phyloP scores from a whole-genome alignment of 2,888 invertebrate genomes.

The Cantharis rustica region DNA sequence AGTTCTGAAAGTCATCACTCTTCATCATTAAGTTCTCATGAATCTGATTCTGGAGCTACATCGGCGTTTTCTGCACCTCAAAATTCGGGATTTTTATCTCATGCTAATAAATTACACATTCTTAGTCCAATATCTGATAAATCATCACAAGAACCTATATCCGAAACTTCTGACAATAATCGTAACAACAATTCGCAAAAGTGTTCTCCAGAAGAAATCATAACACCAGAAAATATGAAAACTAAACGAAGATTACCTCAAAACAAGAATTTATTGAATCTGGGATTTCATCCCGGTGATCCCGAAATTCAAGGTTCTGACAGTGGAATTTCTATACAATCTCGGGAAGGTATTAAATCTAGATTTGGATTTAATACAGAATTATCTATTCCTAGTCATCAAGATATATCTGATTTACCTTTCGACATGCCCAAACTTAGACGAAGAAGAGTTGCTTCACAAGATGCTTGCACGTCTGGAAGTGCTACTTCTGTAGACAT shows the following conservation, averaged over 20 bases:
- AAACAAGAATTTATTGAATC: slow-evolving; percentile 76
- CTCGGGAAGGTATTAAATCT: slow-evolving; percentile 77
- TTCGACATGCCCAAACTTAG: slow-evolving; percentile 90
- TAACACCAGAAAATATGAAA: slow-evolving; percentile 59
- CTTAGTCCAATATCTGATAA: slow-evolving; percentile 89
- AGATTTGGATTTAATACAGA: slow-evolving; percentile 52
- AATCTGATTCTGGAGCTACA: slow-evolving; percentile 77
- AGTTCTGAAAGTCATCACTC: slow-evolving; percentile 85
- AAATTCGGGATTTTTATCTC: slow-evolving; percentile 69
- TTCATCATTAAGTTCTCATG: slow-evolving; percentile 83
- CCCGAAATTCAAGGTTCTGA: slow-evolving; percentile 85
- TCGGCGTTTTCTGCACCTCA: slow-evolving; percentile 64
- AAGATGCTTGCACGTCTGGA: slow-evolving; percentile 71
- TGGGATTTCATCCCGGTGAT: slow-evolving; percentile 69
- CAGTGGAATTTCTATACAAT: slow-evolving; percentile 86
- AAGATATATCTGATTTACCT: slow-evolving; percentile 78
- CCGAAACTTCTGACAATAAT: slow-evolving; percentile 82
- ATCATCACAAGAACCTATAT: slow-evolving; percentile 84
- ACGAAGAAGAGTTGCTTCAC: slow-evolving; percentile 69
- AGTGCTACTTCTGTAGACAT: slow-evolving; percentile 78
- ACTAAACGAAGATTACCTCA: slow-evolving; percentile 72
- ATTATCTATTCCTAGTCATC: slow-evolving; percentile 60
- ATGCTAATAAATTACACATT: slow-evolving; percentile 79
- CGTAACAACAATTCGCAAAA: slow-evolving; percentile 79
- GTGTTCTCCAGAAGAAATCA: slow-evolving; percentile 71